A percentile compares a stretch with the other conserved stretches of the same genome.
These are phyloP conservation scores for Phortica variegata DNA, from an alignment of 1,140 invertebrate species.

Conservation along the genomic window DNA sequence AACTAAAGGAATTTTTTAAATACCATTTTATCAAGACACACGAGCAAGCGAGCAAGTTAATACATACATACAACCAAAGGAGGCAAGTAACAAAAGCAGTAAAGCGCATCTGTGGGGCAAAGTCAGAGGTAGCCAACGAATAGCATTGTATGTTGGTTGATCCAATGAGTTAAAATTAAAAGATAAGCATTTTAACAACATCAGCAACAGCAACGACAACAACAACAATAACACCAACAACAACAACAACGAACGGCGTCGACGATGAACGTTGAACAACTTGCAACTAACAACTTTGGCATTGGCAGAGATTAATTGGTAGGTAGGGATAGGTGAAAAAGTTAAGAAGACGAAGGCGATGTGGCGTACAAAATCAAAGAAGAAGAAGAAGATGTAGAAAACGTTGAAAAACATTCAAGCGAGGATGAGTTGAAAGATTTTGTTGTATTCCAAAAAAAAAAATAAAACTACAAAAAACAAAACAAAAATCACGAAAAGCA, in stretches of 20 bases:
- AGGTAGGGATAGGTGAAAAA: slow-evolving; percentile 50
- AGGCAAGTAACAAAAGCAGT: too few relatives aligned
- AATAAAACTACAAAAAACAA: slow-evolving; percentile 11
- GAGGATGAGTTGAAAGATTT: slow-evolving; percentile 51
- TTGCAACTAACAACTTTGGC: slow-evolving; percentile 56
- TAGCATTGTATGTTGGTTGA: slow-evolving; percentile 26
- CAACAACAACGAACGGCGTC: too few relatives aligned
- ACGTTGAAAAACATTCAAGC: slow-evolving; percentile 28
- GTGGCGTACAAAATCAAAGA: neutral
- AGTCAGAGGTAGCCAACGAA: neutral
- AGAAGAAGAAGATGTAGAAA: neutral
- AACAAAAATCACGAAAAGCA: slow-evolving; percentile 31
- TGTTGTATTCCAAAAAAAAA: slow-evolving; percentile 23
- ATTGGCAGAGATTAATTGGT: slow-evolving; percentile 56
- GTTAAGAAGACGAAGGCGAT: slow-evolving; percentile 6
- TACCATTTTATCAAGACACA: slow-evolving; percentile 54
- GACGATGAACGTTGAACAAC: slow-evolving; percentile 13
- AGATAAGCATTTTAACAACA: slow-evolving; percentile 55
- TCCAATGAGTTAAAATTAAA: slow-evolving; percentile 56
- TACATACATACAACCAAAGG: too few relatives aligned
- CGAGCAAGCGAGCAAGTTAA: too few relatives aligned
- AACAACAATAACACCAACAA: too few relatives aligned
- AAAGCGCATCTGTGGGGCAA: slow-evolving; percentile 34
- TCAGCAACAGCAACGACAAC: slow-evolving; percentile 24
- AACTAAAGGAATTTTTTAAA: slow-evolving; percentile 50